A percentile compares a stretch with the other conserved stretches of the same genome.
These are phyloP conservation scores for Gasteruption jaculator DNA, from an alignment of 2,888 invertebrate species.

Conservation along the genomic window DNA sequence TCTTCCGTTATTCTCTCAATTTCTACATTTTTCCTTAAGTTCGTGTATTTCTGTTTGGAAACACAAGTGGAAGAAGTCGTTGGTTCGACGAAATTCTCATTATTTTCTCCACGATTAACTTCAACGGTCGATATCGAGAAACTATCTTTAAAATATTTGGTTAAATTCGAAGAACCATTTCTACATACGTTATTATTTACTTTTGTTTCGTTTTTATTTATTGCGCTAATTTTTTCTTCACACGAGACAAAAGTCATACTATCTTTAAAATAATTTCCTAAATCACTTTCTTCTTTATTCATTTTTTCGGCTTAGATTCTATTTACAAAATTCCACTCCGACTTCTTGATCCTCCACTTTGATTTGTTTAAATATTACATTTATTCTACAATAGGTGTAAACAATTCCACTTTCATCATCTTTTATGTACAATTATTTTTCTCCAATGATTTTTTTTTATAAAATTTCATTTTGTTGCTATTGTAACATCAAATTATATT, in stretches of 20 bases:
- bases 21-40: not conserved
- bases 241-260: conserved; percentile 4
- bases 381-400: no score
- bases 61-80: not conserved
- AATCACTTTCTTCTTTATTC: conserved; percentile 24
- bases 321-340: no score
- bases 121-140: conserved; percentile 3
- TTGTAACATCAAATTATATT: no score
- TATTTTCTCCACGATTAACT: no score
- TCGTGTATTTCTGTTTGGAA: not conserved
- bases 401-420: no score
- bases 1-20: conserved; percentile 1
- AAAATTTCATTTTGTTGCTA: no score
- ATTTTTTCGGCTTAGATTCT: no score
- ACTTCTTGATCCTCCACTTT: no score
- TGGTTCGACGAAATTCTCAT: not conserved
- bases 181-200: not conserved
- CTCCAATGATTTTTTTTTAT: no score
- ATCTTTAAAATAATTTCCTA: conserved; percentile 29
- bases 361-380: no score
- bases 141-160: conserved; percentile 15
- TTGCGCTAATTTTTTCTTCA: not conserved
- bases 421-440: no score
- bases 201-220: not conserved
- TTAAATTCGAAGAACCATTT: conserved; percentile 9